Base-by-base conservation (phyloP, 1,140 invertebrate genomes). In the Portunus trituberculatus region DNA sequence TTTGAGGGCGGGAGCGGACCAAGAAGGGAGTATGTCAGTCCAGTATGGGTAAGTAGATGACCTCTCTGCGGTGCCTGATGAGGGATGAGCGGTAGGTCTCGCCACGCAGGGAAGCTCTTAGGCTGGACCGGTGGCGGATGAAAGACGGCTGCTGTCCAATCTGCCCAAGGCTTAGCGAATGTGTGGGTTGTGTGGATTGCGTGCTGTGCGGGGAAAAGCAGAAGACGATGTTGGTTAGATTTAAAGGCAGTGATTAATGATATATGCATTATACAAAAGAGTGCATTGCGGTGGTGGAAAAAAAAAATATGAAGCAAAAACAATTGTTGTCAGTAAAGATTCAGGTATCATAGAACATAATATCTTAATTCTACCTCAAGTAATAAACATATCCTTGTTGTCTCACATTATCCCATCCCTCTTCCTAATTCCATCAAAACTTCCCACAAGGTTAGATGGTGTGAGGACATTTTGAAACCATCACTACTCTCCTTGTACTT, bases 41-140 rank as follows among this genome's bases (percentile, higher is more conserved):
- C 46, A 88, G 29, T 16, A 84, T 25, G 76, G 94, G 93, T 16
- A 93, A 29, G 87, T 92, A 93, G 46, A 96, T 39, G 16, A 93
- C 94, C 46, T 95, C 93, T 20, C 97, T 97, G 94, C 97, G 97
- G 83, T 98, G 97, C 31, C 86, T 95, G 94, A 98, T 97, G 96
- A 98, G 97, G 95, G 97, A 98, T 14, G 98, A 98, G 83, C 98
- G 97, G 20, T 98, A 97, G 0, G 97, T 97, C 96, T 98, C 98
- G 0, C 98, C 98, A 52, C 98, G 97, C 2, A 97, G 97, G 0
- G 98, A 98, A 0, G 98, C 97, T 89, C 97, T 97, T 0, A 67
- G 83, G 90, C 76, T 48, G 14, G 84, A 48, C 14, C 91, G 91
- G 32, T 92, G 94, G 8, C 91, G 88, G 96, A 95, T 95, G 83